phyloP scores from a whole-genome alignment of 2,888 invertebrate genomes.

The Sympetrum striolatum region DNA sequence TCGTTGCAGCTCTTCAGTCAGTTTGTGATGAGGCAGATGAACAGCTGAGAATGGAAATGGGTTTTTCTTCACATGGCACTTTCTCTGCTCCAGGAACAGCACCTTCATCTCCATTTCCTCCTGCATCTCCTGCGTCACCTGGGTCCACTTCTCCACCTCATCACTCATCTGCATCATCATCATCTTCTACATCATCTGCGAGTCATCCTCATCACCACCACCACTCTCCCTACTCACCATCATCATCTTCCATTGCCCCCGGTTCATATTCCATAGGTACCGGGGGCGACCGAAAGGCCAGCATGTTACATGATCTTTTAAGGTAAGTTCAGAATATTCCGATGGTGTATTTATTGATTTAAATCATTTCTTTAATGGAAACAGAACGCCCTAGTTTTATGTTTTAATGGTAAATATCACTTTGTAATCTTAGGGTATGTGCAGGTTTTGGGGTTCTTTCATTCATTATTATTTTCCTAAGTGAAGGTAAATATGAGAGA shows the following conservation, averaged over 20 bases:
- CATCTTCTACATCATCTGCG: constrained; percentile 4
- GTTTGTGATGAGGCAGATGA: constrained; percentile 26
- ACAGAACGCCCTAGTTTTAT: neutral
- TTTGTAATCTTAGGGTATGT: too few relatives aligned
- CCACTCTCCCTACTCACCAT: neutral
- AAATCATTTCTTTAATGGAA: neutral
- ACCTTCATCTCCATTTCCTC: constrained; percentile 64
- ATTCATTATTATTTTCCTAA: too few relatives aligned
- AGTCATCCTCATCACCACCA: neutral
- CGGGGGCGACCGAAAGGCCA: constrained; percentile 23
- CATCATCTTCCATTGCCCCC: constrained; percentile 5
- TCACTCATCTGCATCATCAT: constrained; percentile 11
- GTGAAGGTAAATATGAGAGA: too few relatives aligned
- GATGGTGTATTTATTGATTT: neutral
- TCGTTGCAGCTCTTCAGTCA: neutral
- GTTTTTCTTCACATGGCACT: neutral
- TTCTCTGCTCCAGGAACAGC: constrained; percentile 60
- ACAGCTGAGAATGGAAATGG: constrained; percentile 2
- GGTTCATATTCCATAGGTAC: neutral
- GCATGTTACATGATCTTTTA: constrained; percentile 11
- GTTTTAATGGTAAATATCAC: too few relatives aligned
- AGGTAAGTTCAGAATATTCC: neutral
- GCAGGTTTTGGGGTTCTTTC: too few relatives aligned
- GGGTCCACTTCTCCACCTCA: constrained; percentile 21
- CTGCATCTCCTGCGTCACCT: constrained; percentile 53